Base-by-base conservation (phyloP, 1,140 invertebrate genomes). In the Temnothorax curvispinosus region DNA sequence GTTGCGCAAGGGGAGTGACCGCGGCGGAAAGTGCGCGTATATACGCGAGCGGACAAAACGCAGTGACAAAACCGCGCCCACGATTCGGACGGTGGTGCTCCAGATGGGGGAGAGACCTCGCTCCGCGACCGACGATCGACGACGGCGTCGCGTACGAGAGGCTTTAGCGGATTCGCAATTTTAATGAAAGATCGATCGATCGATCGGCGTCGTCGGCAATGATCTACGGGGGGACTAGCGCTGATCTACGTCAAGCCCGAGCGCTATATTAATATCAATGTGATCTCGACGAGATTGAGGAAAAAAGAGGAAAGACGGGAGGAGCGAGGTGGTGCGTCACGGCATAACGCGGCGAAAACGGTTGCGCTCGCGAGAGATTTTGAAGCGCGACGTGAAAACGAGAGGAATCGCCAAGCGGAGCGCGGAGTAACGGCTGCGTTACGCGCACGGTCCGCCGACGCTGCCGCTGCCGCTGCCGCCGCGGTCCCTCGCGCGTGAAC, bases 1-100 rank as follows among this genome's bases (percentile, higher is more conserved):
- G 27, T 80, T 41, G 75, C 81, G 72, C 52, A 65, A 72, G 60
- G 84, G 38, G 18, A 64, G 60, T 65, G 89, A 84, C 32, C 54
- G 81, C 15, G 44, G 58, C 38, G 38, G 32, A 56, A 67, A 52
- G 72, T 69, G 32, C 62, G 67, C 50, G 74, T 35, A 69, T 52
- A 38, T 38, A 27, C 52, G 50, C 8, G 41, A 58, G 56, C 32
- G 18, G 18, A 65, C 11, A 21, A 52, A 52, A 54, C 62, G 62
- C 8, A 54, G 50, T n/a, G 27, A 65, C 60, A 5, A 87, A 90
- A 90, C 89, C 89, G 89, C 89, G 78, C 89, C 89, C 88, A 90
- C 44, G 56, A 4, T 13, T 44, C 71, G 44, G 74, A 56, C 3
- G 84, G 54, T 71, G 5, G 7, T 6, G 44, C 27, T 52, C 88